Conservation (phyloP, 92 coral and sea anemone species). For the Siderastrea siderea region DNA sequence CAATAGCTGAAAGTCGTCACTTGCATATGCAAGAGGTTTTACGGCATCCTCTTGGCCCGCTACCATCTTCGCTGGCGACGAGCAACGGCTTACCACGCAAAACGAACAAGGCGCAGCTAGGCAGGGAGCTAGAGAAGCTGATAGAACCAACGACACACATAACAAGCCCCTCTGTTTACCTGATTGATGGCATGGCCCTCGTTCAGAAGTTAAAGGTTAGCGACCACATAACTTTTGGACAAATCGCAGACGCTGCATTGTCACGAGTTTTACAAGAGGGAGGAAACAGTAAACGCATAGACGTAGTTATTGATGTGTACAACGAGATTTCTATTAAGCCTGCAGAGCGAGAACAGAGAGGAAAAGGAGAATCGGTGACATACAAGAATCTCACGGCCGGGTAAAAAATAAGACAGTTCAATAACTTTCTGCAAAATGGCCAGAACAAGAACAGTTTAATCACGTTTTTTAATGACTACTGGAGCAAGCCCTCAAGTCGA, state of each 20-base stretch:
- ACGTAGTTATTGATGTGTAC: constrained; percentile 56
- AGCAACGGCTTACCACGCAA: constrained; percentile 37
- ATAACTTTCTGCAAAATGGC: constrained; percentile 36
- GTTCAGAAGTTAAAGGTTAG: no score
- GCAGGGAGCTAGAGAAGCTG: constrained; percentile 54
- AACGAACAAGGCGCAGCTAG: constrained; percentile 45
- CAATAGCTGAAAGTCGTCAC: constrained; percentile 34
- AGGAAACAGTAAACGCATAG: constrained; percentile 10
- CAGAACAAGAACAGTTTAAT: constrained; percentile 56
- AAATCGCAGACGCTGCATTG: constrained; percentile 42
- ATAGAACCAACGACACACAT: no score
- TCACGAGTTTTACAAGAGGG: constrained; percentile 32
- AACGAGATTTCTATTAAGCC: constrained; percentile 28
- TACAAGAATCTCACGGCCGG: constrained; percentile 47
- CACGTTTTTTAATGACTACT: no score
- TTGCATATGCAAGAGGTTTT: constrained; percentile 40
- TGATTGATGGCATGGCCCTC: no score
- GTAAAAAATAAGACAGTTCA: constrained; percentile 45
- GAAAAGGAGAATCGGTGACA: constrained; percentile 46
- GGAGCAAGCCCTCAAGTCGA: no score
- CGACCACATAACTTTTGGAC: no score
- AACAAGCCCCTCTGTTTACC: no score
- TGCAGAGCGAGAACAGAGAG: constrained; percentile 35
- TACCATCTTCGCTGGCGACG: constrained; percentile 36
- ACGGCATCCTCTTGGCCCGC: constrained; percentile 39